Evolutionary conservation across 2,797 vertebrate genomes (phyloP).

Genomic region (Sebastes kiyomatsui): DNA sequence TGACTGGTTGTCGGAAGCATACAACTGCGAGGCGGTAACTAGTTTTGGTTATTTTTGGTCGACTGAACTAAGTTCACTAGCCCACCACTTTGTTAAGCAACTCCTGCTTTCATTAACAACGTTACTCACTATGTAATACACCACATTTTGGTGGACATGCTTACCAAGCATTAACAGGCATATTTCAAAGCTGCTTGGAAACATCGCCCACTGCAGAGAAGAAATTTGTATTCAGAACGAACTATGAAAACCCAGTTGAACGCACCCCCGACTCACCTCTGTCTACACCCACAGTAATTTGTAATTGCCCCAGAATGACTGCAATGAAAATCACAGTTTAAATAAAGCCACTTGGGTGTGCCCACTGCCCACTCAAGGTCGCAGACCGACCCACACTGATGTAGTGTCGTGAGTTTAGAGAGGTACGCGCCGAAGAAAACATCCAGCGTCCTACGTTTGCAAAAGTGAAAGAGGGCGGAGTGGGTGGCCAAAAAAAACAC

Average conservation of each 20-base stretch:
- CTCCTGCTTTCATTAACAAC: not conserved
- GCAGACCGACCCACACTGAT: not conserved
- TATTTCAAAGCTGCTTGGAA: not conserved
- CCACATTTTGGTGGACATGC: not conserved
- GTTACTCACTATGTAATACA: not conserved
- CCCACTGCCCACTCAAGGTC: conserved; percentile 24
- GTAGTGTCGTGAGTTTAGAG: not conserved
- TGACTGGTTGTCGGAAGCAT: too few species aligned
- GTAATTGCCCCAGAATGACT: conserved; percentile 7
- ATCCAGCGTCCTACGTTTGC: not conserved
- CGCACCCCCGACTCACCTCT: not conserved
- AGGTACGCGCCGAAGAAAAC: not conserved
- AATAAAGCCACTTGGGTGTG: not conserved
- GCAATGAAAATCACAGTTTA: conserved; percentile 15
- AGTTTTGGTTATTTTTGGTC: not conserved
- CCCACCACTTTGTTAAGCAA: not conserved
- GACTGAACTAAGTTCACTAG: not conserved
- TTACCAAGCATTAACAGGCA: not conserved
- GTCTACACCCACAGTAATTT: not conserved
- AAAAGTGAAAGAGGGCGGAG: not conserved
- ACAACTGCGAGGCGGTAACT: too few species aligned
- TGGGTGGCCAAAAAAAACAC: conserved; percentile 22
- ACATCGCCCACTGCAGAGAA: not conserved
- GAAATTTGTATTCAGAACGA: not conserved
- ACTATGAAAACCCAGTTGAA: not conserved